Percentiles rank a stretch among this genome's conserved stretches.
Evolutionary conservation across 2,888 invertebrate genomes (phyloP).

Genomic region (Hedya salicella): DNA sequence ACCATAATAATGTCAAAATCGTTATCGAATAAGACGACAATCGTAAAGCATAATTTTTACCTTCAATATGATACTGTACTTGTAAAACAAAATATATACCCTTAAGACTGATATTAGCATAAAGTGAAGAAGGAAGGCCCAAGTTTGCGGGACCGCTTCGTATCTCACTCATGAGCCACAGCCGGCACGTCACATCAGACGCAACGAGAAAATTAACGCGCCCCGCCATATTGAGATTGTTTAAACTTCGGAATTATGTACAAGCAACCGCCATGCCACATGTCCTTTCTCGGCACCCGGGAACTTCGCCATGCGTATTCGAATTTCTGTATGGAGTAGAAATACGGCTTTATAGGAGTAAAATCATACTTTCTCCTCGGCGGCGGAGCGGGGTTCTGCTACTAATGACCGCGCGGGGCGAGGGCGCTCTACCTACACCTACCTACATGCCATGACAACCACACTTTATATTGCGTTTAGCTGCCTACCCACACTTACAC

Average conservation of each 20-base stretch:
- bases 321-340: slow-evolving; percentile 85
- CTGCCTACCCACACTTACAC: slow-evolving; percentile 81
- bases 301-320: slow-evolving; percentile 79
- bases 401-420: slow-evolving; percentile 85
- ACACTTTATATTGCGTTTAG: slow-evolving; percentile 85
- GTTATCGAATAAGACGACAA: too few species aligned
- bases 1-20: too few species aligned
- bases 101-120: neutral
- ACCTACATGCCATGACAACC: slow-evolving; percentile 76
- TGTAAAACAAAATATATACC: neutral
- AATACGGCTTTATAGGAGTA: slow-evolving; percentile 85
- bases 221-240: slow-evolving; percentile 77
- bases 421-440: slow-evolving; percentile 74
- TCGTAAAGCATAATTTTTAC: too few species aligned
- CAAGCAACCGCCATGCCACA: slow-evolving; percentile 72
- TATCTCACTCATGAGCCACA: slow-evolving; percentile 46
- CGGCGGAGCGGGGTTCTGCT: slow-evolving; percentile 72
- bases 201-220: slow-evolving; percentile 66
- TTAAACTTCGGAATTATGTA: slow-evolving; percentile 81
- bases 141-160: slow-evolving; percentile 30
- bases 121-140: slow-evolving; percentile 4
- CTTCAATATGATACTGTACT: too few species aligned
- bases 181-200: slow-evolving; percentile 48
- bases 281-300: slow-evolving; percentile 79
- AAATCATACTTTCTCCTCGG: slow-evolving; percentile 84